phyloP scores from a whole-genome alignment of 2,797 vertebrate species.

The Taeniopygia guttata region DNA sequence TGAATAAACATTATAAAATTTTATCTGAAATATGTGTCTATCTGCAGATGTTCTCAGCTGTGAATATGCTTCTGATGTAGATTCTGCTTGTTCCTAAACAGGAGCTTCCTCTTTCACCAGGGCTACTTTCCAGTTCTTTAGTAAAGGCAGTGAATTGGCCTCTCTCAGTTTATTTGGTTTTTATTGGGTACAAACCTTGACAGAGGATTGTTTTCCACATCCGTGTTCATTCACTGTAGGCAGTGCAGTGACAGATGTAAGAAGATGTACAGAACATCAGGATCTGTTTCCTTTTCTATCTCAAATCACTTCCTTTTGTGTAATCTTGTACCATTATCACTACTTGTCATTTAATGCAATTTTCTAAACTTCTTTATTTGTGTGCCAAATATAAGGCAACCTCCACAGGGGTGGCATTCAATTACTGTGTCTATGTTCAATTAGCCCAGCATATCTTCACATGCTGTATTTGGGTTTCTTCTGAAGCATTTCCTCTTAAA shows the following conservation, averaged over 20 bases:
- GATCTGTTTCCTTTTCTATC: not conserved
- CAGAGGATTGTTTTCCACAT: not conserved
- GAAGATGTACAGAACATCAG: not conserved
- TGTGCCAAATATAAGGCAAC: not conserved
- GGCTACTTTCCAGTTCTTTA: not conserved
- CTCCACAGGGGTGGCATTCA: not conserved
- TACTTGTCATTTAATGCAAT: not conserved
- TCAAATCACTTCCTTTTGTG: not conserved
- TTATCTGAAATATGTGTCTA: not conserved
- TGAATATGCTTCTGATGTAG: not conserved
- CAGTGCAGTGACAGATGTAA: not conserved
- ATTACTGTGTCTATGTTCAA: not conserved
- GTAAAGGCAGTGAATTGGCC: not conserved
- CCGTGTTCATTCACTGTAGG: not conserved
- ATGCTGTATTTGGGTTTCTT: not conserved
- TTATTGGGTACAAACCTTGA: not conserved
- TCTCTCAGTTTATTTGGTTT: not conserved
- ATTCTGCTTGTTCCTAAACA: not conserved
- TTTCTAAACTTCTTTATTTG: not conserved
- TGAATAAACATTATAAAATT: not conserved
- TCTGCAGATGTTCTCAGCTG: not conserved
- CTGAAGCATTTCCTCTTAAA: not conserved
- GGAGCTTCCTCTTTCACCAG: not conserved
- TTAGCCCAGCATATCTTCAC: not conserved
- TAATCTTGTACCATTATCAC: not conserved